Conservation (phyloP, 2,113 vertebrate genomes). For the Grus americana region DNA sequence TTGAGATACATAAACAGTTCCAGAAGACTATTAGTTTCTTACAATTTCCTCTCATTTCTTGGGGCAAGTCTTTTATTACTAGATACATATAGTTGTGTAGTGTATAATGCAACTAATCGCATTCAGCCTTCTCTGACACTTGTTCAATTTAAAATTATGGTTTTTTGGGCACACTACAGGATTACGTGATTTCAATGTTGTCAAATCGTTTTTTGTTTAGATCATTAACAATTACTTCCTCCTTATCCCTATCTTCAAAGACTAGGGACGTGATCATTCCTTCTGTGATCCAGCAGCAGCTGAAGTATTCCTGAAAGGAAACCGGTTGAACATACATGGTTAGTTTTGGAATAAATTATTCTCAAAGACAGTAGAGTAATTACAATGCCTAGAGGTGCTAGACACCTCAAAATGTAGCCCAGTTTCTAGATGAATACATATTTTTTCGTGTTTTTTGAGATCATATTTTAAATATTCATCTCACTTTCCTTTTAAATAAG, state of each 20-base stretch:
- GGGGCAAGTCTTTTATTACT: background rate
- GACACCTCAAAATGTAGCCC: background rate
- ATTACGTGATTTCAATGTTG: background rate
- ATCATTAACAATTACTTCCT: conserved; percentile 14
- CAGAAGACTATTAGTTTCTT: background rate
- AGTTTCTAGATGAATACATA: background rate
- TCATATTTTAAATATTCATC: background rate
- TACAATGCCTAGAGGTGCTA: background rate
- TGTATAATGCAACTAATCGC: background rate
- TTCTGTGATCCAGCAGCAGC: conserved; percentile 12
- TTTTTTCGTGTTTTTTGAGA: background rate
- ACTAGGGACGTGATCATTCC: background rate
- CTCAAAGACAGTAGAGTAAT: background rate
- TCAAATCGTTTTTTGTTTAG: background rate
- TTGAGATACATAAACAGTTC: background rate
- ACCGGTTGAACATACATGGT: background rate
- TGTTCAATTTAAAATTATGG: background rate
- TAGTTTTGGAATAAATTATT: background rate
- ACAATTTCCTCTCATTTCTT: background rate
- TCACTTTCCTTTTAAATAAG: background rate
- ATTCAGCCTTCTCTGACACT: background rate
- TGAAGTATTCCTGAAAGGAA: conserved; percentile 17
- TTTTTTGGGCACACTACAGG: background rate
- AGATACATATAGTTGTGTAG: background rate
- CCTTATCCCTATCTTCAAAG: conserved; percentile 10